Evolutionary conservation across 2,888 invertebrate genomes (phyloP).

Genomic region (Tridacna gigas): DNA sequence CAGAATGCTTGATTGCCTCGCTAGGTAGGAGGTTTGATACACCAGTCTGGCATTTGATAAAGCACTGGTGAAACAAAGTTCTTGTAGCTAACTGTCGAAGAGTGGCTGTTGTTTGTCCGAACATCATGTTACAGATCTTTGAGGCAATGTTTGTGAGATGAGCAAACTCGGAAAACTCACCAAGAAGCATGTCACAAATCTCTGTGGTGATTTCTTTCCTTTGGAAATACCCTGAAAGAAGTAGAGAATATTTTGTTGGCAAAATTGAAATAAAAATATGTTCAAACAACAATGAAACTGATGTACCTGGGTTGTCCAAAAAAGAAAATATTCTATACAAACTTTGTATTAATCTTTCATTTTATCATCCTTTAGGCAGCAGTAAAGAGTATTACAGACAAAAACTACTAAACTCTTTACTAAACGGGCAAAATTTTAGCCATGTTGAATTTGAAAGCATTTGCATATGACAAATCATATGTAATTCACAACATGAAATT

Average conservation of each 20-base stretch:
- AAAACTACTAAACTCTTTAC: no score
- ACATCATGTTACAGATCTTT: slow-evolving; percentile 74
- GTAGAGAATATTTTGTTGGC: slow-evolving; percentile 19
- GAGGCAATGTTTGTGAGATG: slow-evolving; percentile 68
- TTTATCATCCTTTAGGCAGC: no score
- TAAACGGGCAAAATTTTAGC: no score
- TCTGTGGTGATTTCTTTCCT: slow-evolving; percentile 75
- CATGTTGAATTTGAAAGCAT: no score
- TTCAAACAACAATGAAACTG: background rate
- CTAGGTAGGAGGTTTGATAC: slow-evolving; percentile 71
- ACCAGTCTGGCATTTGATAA: slow-evolving; percentile 69
- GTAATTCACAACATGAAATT: no score
- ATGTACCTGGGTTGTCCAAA: no score
- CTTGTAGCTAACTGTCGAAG: slow-evolving; percentile 76
- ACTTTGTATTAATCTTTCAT: no score
- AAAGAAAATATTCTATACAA: no score
- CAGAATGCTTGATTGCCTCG: slow-evolving; percentile 67
- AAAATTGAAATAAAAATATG: slow-evolving; percentile 33
- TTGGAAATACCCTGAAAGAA: slow-evolving; percentile 74
- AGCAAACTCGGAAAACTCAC: slow-evolving; percentile 75
- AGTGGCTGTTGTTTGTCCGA: slow-evolving; percentile 75
- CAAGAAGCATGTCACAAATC: slow-evolving; percentile 69
- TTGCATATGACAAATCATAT: no score
- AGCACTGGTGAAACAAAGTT: slow-evolving; percentile 74
- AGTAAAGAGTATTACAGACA: no score